These are phyloP conservation scores for Calliphora vicina DNA, from an alignment of 1,140 invertebrate species.

Conservation along the genomic window DNA sequence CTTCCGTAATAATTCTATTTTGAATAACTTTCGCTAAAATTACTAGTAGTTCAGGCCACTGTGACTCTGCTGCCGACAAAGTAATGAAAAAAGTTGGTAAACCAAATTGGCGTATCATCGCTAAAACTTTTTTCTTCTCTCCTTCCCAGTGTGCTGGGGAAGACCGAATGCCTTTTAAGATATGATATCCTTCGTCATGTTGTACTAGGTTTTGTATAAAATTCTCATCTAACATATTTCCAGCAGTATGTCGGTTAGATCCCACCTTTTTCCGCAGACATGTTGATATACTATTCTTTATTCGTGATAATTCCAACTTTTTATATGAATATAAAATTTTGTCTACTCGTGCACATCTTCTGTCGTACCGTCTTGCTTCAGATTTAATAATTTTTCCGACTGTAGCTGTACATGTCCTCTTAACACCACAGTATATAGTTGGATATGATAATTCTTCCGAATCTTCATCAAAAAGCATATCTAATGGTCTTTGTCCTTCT, in stretches of 20 bases:
- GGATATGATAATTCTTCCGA: neutral
- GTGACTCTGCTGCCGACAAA: slow-evolving; percentile 45
- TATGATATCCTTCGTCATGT: neutral
- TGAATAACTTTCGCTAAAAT: slow-evolving; percentile 37
- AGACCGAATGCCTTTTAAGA: too few relatives aligned
- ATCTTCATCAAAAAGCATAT: too few relatives aligned
- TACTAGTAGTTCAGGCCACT: slow-evolving; percentile 54
- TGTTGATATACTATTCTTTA: neutral
- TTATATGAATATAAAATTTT: neutral
- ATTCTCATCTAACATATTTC: neutral
- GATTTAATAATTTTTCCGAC: too few relatives aligned
- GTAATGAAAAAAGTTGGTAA: slow-evolving; percentile 50
- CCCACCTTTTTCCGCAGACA: neutral
- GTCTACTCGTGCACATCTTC: neutral
- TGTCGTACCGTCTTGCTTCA: neutral
- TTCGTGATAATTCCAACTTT: neutral
- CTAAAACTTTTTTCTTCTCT: slow-evolving; percentile 43
- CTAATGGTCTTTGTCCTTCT: too few relatives aligned
- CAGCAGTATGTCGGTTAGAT: neutral
- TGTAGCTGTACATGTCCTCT: too few relatives aligned
- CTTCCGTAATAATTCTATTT: neutral
- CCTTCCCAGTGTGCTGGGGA: slow-evolving; percentile 47
- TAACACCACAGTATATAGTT: too few relatives aligned
- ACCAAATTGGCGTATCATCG: slow-evolving; percentile 47
- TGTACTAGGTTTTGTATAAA: neutral